Evolutionary conservation across 2,113 vertebrate genomes (phyloP).

Genomic region (Paracanthobrama guichenoti): DNA sequence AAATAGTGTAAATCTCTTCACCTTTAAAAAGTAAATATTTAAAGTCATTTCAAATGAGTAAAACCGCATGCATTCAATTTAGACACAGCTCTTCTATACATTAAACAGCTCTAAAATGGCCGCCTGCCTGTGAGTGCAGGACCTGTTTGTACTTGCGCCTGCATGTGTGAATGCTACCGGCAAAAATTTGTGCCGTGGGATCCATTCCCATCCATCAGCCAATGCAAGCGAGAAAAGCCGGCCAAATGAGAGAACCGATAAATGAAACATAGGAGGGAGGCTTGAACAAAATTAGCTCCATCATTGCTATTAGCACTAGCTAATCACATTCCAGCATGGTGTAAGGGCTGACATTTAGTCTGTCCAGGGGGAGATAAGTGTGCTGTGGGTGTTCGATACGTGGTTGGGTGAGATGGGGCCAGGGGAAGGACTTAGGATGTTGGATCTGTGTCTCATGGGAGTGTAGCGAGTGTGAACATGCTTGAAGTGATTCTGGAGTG

Average conservation of each 20-base stretch:
- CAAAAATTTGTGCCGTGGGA: constrained; percentile 56
- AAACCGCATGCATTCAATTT: background rate
- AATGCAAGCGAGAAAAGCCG: constrained; percentile 47
- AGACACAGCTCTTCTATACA: constrained; percentile 5
- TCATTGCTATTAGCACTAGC: constrained; percentile 60
- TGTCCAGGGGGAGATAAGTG: constrained; percentile 59
- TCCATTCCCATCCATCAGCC: constrained; percentile 48
- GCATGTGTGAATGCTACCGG: constrained; percentile 32
- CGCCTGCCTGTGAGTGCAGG: constrained; percentile 32
- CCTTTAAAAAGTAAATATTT: background rate
- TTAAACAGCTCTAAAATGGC: constrained; percentile 37
- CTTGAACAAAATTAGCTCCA: constrained; percentile 63
- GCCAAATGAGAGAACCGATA: constrained; percentile 51
- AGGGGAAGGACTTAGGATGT: constrained; percentile 7
- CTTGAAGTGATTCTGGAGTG: constrained; percentile 51
- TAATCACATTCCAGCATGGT: constrained; percentile 61
- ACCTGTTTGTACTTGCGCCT: constrained; percentile 6
- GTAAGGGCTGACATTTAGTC: constrained; percentile 63
- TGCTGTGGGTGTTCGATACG: constrained; percentile 49
- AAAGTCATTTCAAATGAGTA: background rate
- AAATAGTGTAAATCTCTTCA: background rate
- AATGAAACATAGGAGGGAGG: constrained; percentile 62
- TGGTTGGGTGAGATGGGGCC: constrained; percentile 35
- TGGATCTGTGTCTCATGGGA: constrained; percentile 29
- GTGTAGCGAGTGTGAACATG: constrained; percentile 23